Evolutionary conservation across 2,888 invertebrate genomes (phyloP), one percentile per base, ranked within the genome.

Genomic region (Drosophila mulleri): DNA sequence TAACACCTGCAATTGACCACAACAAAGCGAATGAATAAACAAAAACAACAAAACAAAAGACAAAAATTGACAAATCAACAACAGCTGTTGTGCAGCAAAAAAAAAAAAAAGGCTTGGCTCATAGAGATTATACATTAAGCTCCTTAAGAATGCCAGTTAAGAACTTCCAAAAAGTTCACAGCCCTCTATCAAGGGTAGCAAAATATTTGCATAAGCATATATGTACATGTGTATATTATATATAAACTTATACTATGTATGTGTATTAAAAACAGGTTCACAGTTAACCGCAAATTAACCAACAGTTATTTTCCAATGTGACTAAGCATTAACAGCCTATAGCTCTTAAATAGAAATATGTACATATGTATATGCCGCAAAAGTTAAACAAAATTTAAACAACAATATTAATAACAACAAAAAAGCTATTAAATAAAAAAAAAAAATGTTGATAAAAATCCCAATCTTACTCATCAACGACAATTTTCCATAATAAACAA

Each of bases 1-100:
- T 63, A 77, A 61, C 77, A 80, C 80, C 75, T 77, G 76, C 62
- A 70, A 42, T 65, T 76, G 75, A 62, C 59, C 62, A 75, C 64
- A 62, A 58, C 52, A 63, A 63, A 60, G 39, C 35, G 37, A 39
- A 23, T 32, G 7, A 42, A 29, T 3, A 29, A 29, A 9, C 7
- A 29, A 29, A 7, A 29, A 29, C 0, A 29, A 29, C 0, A 16
- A 32, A 8, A 29, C 23, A 18, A 41, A 6, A 32, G 20, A 53
- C 66, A 65, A 47, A 45, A 57, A 35, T 6, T 0, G 11, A 26
- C 54, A 37, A 65, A 63, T 39, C 44, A 20, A 16, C 54, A 78
- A 35, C n/a, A 29, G 5, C 11, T 29, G n/a, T 12, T 29, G 29
- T 48, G 29, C 48, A 52, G 29, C 56, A 72, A 44, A 68, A 32